Percentiles rank a stretch among this genome's conserved stretches.
Conservation (phyloP, 2,113 vertebrate species). For the Isurus oxyrinchus region DNA sequence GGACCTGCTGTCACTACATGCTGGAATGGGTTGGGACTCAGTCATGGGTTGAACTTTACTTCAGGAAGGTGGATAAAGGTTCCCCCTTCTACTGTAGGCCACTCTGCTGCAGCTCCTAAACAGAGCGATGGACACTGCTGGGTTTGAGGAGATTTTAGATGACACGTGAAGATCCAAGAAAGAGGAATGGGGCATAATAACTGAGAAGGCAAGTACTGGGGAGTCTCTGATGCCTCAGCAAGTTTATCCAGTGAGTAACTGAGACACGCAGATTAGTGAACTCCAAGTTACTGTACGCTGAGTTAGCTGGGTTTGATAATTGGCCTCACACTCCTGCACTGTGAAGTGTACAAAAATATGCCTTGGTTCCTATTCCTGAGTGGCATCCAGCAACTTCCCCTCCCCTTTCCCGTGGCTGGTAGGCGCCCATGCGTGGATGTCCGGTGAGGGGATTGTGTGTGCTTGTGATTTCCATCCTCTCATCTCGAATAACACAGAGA, state of each 20-base stretch:
- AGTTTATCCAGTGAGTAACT: background rate
- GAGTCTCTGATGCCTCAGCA: background rate
- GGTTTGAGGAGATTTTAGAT: background rate
- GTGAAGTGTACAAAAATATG: background rate
- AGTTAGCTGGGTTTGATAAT: background rate
- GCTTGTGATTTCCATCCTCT: background rate
- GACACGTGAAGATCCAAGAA: background rate
- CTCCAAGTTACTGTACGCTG: background rate
- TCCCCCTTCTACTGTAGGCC: background rate
- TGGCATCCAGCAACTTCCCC: background rate
- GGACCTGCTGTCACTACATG: background rate
- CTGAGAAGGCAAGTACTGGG: background rate
- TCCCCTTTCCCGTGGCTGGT: background rate
- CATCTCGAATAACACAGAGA: background rate
- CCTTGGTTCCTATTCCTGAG: background rate
- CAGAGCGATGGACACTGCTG: background rate
- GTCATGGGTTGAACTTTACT: background rate
- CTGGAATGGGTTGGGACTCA: background rate
- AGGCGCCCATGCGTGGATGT: background rate
- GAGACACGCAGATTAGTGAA: background rate
- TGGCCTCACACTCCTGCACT: background rate
- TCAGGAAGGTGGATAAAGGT: background rate
- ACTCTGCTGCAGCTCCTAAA: background rate
- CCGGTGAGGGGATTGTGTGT: background rate
- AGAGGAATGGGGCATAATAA: background rate